Evolutionary conservation across 2,113 vertebrate genomes (phyloP).

Genomic region (Microtus montanus): DNA sequence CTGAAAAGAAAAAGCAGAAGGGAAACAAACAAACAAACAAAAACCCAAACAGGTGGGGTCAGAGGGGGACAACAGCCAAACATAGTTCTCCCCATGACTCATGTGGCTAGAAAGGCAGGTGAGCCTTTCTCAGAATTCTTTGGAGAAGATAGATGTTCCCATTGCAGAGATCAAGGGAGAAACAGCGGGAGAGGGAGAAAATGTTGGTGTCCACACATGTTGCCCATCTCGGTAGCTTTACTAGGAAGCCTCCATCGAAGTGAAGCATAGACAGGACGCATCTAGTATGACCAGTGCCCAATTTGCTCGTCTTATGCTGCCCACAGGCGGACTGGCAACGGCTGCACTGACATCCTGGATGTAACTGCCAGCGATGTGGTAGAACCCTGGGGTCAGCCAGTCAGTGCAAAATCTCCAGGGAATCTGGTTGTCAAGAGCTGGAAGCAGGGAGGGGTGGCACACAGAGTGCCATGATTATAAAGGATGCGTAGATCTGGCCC

Average conservation of each 20-base stretch:
- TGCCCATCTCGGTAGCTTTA: not conserved
- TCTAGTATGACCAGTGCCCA: not conserved
- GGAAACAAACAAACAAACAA: not conserved
- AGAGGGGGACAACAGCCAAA: not conserved
- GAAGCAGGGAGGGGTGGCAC: not conserved
- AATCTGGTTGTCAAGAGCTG: not conserved
- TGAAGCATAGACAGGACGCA: not conserved
- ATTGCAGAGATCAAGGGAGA: not conserved
- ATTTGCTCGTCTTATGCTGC: no score
- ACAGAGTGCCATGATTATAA: not conserved
- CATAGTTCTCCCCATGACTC: not conserved
- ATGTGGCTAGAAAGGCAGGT: not conserved
- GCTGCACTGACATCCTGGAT: not conserved
- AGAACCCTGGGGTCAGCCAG: not conserved
- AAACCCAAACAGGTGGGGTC: not conserved
- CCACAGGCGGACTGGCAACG: not conserved
- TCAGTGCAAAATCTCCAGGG: not conserved
- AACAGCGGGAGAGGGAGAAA: not conserved
- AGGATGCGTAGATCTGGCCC: not conserved
- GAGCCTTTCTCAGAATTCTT: not conserved
- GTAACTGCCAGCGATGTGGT: not conserved
- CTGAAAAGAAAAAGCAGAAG: no score
- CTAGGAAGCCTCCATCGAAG: not conserved
- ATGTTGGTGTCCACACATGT: not conserved
- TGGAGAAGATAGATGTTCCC: not conserved